Percentiles rank a stretch among this genome's conserved stretches.
These are phyloP conservation scores for Aporophyla nigra DNA, from an alignment of 2,888 invertebrate genomes.

Conservation along the genomic window DNA sequence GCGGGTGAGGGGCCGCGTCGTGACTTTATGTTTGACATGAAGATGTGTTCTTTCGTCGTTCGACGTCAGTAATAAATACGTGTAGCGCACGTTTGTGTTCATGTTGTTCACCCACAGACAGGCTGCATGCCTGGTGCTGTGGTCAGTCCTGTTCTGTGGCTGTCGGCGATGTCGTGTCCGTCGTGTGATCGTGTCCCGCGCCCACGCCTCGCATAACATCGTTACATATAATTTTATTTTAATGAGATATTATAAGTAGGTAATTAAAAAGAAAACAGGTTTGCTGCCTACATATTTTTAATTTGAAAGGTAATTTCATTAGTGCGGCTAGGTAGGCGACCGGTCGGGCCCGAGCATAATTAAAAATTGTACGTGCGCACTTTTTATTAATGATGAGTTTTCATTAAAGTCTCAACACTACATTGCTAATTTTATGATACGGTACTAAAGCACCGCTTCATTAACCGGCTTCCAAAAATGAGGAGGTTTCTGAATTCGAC, in stretches of 20 bases:
- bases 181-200: constrained; percentile 1
- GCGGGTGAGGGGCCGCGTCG: neutral
- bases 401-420: constrained; percentile 8
- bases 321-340: constrained; percentile 7
- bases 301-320: constrained; percentile 15
- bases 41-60: constrained; percentile 4
- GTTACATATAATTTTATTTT: constrained; percentile 34
- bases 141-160: neutral
- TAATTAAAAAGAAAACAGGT: constrained; percentile 36
- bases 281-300: constrained; percentile 3
- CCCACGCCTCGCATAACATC: neutral
- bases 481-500: too few relatives aligned
- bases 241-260: constrained; percentile 26
- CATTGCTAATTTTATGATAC: constrained; percentile 7
- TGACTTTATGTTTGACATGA: constrained; percentile 10
- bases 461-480: too few relatives aligned
- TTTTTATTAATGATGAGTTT: constrained; percentile 11
- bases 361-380: neutral
- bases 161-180: neutral
- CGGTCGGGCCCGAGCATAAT: neutral
- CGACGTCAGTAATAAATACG: constrained; percentile 1
- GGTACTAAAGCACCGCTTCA: neutral
- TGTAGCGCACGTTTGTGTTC: neutral
- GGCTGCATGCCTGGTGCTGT: neutral
- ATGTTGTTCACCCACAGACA: neutral